A percentile compares a stretch with the other conserved stretches of the same genome.
Evolutionary conservation across 2,888 invertebrate genomes (phyloP).

Genomic region (Hyles lineata): DNA sequence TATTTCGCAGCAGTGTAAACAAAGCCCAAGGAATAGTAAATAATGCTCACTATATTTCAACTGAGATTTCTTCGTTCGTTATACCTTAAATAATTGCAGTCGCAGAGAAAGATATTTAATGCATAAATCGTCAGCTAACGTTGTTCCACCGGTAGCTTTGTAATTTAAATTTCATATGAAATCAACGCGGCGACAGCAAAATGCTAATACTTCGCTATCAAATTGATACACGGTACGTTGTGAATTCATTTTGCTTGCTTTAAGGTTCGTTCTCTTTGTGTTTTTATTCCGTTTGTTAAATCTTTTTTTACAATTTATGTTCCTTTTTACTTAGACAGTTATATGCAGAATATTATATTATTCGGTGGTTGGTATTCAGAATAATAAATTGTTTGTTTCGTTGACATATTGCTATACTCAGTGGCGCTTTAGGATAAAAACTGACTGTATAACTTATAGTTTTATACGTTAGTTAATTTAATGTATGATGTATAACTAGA

Average conservation of each 20-base stretch:
- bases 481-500: no score
- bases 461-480: no score
- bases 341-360: no score
- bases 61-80: neutral
- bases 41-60: neutral
- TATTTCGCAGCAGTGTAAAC: neutral
- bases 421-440: no score
- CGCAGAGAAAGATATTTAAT: conserved; percentile 4
- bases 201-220: conserved; percentile 51
- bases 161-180: conserved; percentile 55
- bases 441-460: no score
- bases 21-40: neutral
- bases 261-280: conserved; percentile 34
- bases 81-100: conserved; percentile 3
- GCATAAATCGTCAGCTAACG: conserved; percentile 23
- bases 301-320: no score
- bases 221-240: conserved; percentile 50
- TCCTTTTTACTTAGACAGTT: no score
- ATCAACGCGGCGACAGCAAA: conserved; percentile 48
- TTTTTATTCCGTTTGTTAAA: neutral
- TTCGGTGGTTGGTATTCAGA: no score
- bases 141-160: conserved; percentile 32
- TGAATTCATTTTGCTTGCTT: conserved; percentile 45
- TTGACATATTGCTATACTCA: no score
- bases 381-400: no score